These are phyloP conservation scores for Catonia carolina DNA, from an alignment of 2,888 invertebrate species.

Conservation along the genomic window DNA sequence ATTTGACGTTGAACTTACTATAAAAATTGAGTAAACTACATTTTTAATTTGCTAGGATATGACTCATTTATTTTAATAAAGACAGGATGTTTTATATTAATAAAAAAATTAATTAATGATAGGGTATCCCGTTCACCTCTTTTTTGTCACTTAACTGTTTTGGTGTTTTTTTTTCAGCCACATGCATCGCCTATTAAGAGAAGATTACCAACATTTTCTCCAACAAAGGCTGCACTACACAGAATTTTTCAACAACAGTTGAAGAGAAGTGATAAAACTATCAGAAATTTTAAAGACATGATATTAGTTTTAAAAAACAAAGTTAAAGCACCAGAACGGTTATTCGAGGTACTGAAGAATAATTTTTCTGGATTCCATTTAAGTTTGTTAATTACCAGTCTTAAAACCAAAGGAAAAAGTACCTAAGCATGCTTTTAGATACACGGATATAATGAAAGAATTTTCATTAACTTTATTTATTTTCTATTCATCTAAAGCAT, in stretches of 20 bases:
- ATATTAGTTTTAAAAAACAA: not conserved
- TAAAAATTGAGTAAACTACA: too few relatives aligned
- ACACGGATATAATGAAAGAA: not conserved
- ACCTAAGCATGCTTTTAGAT: not conserved
- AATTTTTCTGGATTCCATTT: not conserved
- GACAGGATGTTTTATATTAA: too few relatives aligned
- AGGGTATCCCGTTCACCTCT: too few relatives aligned
- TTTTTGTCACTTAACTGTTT: too few relatives aligned
- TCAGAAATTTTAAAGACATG: not conserved
- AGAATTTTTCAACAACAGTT: not conserved
- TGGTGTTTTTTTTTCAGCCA: not conserved
- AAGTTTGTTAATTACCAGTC: not conserved
- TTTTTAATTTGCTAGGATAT: too few relatives aligned
- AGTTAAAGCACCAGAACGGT: not conserved
- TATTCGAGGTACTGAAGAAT: not conserved
- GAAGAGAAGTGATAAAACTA: not conserved
- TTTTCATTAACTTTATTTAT: not conserved
- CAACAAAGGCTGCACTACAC: not conserved
- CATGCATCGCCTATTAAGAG: not conserved
- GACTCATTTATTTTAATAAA: too few relatives aligned
- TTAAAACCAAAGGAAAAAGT: not conserved
- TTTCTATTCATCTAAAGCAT: not conserved
- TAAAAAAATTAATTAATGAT: too few relatives aligned
- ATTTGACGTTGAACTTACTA: too few relatives aligned
- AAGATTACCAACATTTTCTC: not conserved